phyloP scores from a whole-genome alignment of 2,797 vertebrate genomes.

The Chiloscyllium punctatum region DNA sequence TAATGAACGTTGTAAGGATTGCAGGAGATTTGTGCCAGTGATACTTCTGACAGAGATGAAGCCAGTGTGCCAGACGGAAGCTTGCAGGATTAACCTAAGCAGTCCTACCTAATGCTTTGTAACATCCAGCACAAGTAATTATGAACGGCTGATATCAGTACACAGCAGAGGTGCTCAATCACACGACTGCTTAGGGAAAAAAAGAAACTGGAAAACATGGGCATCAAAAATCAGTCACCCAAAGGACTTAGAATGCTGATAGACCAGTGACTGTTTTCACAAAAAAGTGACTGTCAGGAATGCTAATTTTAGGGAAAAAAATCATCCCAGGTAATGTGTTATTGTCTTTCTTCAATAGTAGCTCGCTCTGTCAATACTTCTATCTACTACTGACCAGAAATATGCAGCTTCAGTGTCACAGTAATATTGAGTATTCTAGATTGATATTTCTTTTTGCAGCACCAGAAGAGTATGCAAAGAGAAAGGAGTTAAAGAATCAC shows the following conservation, averaged over 20 bases:
- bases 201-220: slow-evolving; percentile 17
- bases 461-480: background rate
- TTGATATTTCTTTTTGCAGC: background rate
- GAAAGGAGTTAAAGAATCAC: background rate
- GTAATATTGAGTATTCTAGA: background rate
- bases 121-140: slow-evolving; percentile 30
- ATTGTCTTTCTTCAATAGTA: background rate
- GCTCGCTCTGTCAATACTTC: background rate
- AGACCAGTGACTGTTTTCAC: background rate
- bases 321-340: background rate
- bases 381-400: background rate
- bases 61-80: slow-evolving; percentile 12
- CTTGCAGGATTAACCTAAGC: slow-evolving; percentile 30
- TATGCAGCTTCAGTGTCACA: background rate
- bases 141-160: slow-evolving; percentile 33
- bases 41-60: slow-evolving; percentile 27
- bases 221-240: background rate
- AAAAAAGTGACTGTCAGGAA: background rate
- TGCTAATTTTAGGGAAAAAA: background rate
- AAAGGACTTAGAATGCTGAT: background rate
- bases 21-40: slow-evolving; percentile 34
- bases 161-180: slow-evolving; percentile 29
- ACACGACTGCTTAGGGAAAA: background rate
- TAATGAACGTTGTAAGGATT: slow-evolving; percentile 37
- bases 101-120: slow-evolving; percentile 35